Evolutionary conservation across 2,113 vertebrate species (phyloP).

Genomic region (Anas platyrhynchos): DNA sequence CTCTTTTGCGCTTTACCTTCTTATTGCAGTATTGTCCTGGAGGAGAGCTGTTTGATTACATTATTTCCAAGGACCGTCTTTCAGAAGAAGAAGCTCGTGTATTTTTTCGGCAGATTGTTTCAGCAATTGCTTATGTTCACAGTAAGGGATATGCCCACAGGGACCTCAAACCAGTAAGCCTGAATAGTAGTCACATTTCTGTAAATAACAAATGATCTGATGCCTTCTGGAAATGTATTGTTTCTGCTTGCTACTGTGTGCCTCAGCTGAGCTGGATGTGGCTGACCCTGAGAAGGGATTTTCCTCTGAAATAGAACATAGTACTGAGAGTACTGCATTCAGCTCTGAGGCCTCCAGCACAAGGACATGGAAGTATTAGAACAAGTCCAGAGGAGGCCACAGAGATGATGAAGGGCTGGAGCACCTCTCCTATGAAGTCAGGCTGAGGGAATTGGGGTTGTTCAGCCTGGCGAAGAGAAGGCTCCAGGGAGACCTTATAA

Average conservation of each 20-base stretch:
- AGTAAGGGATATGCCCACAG: constrained; percentile 94
- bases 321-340: no score
- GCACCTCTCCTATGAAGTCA: no score
- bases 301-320: neutral
- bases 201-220: neutral
- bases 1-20: neutral
- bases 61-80: constrained; percentile 91
- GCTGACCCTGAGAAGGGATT: neutral
- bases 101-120: constrained; percentile 94
- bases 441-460: no score
- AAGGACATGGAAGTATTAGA: no score
- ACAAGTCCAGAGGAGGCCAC: no score
- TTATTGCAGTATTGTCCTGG: constrained; percentile 91
- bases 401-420: no score
- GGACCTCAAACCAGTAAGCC: constrained; percentile 92
- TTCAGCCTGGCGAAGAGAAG: no score
- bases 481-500: no score
- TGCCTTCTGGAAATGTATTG: fast-evolving
- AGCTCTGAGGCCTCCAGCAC: no score
- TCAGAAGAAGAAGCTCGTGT: constrained; percentile 90
- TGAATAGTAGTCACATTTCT: neutral
- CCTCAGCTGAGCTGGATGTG: neutral
- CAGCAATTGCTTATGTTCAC: constrained; percentile 92
- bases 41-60: constrained; percentile 96
- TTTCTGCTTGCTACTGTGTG: fast-evolving